Evolutionary conservation across 2,797 vertebrate genomes (phyloP).

Genomic region (Oryzias sinensis): DNA sequence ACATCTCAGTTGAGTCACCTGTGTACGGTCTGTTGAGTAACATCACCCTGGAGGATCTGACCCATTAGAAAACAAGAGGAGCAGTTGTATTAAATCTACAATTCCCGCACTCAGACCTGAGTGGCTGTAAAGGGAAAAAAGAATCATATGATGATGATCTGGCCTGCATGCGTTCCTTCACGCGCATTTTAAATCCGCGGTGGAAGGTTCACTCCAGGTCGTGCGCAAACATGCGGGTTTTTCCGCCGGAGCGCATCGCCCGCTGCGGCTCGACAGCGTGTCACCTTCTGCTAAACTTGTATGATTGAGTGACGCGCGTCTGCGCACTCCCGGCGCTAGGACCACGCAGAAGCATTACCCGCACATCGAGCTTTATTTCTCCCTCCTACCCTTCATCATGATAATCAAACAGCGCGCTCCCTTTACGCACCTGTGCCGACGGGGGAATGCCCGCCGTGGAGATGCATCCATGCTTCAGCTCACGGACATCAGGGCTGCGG

Average conservation of each 20-base stretch:
- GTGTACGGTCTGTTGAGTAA: conserved; percentile 19
- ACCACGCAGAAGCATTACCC: conserved; percentile 44
- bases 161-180: conserved; percentile 13
- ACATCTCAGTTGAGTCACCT: conserved; percentile 39
- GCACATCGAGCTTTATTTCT: conserved; percentile 25
- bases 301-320: conserved; percentile 56
- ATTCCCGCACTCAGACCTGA: neutral
- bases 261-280: conserved; percentile 36
- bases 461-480: conserved; percentile 21
- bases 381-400: neutral
- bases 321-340: conserved; percentile 42
- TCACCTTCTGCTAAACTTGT: conserved; percentile 60
- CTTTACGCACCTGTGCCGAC: conserved; percentile 40
- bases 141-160: conserved; percentile 1
- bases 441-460: neutral
- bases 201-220: neutral
- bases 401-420: too few species aligned
- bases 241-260: neutral
- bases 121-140: neutral
- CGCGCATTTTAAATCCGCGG: too few species aligned
- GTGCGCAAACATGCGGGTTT: conserved; percentile 1
- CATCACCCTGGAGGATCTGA: neutral
- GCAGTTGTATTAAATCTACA: neutral
- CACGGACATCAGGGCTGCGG: conserved; percentile 8
- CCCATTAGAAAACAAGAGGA: conserved; percentile 20